Base-by-base conservation (phyloP, 2,113 vertebrate species). In the Brevimyrus niger region DNA sequence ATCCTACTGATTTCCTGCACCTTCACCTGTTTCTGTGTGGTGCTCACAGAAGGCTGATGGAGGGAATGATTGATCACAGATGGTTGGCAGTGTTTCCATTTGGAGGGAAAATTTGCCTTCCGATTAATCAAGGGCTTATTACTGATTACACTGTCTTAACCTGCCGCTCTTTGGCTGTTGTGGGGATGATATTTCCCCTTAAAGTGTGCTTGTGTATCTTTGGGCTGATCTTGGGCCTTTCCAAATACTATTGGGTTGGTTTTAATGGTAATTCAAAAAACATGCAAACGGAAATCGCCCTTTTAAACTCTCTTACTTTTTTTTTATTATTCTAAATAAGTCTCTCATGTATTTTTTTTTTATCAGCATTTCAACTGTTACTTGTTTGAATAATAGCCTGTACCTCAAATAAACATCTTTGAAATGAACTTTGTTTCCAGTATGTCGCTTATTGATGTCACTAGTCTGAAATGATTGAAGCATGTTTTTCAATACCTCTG, bases 221-320 rank as follows among this genome's bases (percentile, higher is more conserved):
- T 23, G 21, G 4, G 10, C 58, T 69, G 82, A 86, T 27, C n/a
- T 86, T 47, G 10, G 9, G 3, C 46, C n/a, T 48, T 11, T 21
- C 46, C 3, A 35, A 1, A 13, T 21, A 44, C 35, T 23, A n/a
- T 87, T 27, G 10, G 55, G 9, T 3, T 88, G 42, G 13, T 88
- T 73, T 88, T 73, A 17, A 88, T 27, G 38, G 23, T 88, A 27
- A 48, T 31, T 47, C 23, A 61, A 65, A n/a, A 88, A 88, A 5
- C 19, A 0, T 91, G 89, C 80, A 86, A 86, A 92, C 17, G 21
- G 55, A 89, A 86, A 13, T 87, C 86, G 88, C 35, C 35, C 51
- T 88, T 90, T 86, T 83, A 86, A 9, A n/a, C 10, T 13, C 65
- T 42, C 9, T 61, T 61, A n/a, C 55, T 27, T 65, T 65, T n/a